phyloP scores from a whole-genome alignment of 1,140 invertebrate genomes.

The Drosophila arizonae region DNA sequence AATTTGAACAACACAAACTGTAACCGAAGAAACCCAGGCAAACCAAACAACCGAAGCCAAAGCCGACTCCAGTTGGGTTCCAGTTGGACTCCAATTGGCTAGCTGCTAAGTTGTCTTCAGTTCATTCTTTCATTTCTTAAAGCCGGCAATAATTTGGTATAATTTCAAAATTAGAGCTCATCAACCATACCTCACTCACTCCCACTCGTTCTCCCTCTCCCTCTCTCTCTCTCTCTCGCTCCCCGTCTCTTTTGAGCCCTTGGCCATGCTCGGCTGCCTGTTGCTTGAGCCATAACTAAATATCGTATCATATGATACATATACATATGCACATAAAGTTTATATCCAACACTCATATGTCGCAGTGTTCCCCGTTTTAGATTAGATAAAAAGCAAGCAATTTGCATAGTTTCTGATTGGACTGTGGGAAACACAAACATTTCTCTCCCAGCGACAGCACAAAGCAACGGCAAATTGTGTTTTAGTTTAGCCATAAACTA shows the following conservation, averaged over 20 bases:
- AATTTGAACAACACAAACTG: slow-evolving; percentile 33
- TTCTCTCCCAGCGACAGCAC: background rate
- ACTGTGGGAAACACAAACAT: slow-evolving; percentile 37
- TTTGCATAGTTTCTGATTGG: slow-evolving; percentile 34
- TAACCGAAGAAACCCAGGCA: slow-evolving; percentile 28
- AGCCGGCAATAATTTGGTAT: slow-evolving; percentile 69
- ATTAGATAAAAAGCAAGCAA: slow-evolving; percentile 37
- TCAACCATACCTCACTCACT: slow-evolving; percentile 40
- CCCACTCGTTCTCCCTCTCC: slow-evolving; percentile 56
- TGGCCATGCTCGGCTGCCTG: slow-evolving; percentile 38
- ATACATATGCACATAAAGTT: background rate
- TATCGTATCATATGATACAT: background rate
- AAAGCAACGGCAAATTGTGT: slow-evolving; percentile 18
- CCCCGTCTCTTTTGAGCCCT: background rate
- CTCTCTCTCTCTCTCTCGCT: background rate
- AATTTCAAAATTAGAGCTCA: slow-evolving; percentile 80
- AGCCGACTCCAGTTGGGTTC: slow-evolving; percentile 36
- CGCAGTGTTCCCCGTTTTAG: slow-evolving; percentile 25
- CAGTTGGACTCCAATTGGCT: background rate
- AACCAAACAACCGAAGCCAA: slow-evolving; percentile 28
- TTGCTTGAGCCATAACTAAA: slow-evolving; percentile 18
- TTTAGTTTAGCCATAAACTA: background rate
- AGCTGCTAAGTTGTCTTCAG: slow-evolving; percentile 19
- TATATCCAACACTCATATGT: slow-evolving; percentile 12
- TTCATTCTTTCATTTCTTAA: slow-evolving; percentile 28